Conservation (phyloP, 2,888 invertebrate genomes). For the Xestobium rufovillosum region DNA sequence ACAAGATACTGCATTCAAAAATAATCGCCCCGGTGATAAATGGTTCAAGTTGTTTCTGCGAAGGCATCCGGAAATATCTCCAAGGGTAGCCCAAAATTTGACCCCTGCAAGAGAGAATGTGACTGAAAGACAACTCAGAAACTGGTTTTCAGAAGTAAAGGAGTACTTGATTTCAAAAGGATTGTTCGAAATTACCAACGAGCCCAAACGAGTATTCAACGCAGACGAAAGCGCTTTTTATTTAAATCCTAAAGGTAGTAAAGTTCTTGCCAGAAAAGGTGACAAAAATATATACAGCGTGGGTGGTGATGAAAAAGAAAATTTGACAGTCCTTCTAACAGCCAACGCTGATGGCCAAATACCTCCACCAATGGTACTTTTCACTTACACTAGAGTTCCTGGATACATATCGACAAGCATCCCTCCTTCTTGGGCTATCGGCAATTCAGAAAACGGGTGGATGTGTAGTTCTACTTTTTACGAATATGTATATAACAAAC, state of each 20-base stretch:
- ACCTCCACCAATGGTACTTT: conserved; percentile 26
- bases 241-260: conserved; percentile 32
- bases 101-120: conserved; percentile 10
- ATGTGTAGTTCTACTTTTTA: conserved; percentile 39
- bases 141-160: conserved; percentile 11
- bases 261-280: conserved; percentile 32
- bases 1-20: too few species aligned
- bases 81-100: conserved; percentile 9
- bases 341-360: too few species aligned
- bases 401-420: conserved; percentile 23
- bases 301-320: conserved; percentile 19
- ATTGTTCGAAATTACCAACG: conserved; percentile 7
- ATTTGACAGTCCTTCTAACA: conserved; percentile 12
- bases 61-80: too few species aligned
- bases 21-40: too few species aligned
- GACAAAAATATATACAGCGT: conserved; percentile 28
- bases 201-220: conserved; percentile 28
- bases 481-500: conserved; percentile 37
- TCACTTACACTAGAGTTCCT: conserved; percentile 31
- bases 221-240: conserved; percentile 37
- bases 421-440: too few species aligned
- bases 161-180: too few species aligned
- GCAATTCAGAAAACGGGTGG: conserved; percentile 39
- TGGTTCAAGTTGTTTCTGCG: too few species aligned
- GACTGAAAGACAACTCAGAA: conserved; percentile 7